phyloP scores from a whole-genome alignment of 2,113 vertebrate species.

The Electrona antarctica region DNA sequence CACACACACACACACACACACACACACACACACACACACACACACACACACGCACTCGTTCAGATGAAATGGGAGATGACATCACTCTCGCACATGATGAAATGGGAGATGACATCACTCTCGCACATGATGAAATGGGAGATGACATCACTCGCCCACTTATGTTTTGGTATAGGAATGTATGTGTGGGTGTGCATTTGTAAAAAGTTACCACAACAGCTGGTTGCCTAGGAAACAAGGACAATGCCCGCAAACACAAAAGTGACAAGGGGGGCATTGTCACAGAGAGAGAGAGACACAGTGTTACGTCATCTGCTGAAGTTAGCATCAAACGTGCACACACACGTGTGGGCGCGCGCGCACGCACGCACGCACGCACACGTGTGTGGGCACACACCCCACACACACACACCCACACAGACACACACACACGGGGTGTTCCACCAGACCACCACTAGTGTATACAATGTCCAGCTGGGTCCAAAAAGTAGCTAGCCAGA shows the following conservation, averaged over 20 bases:
- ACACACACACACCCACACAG: neutral
- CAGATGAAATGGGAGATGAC: neutral
- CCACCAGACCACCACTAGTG: too few species aligned
- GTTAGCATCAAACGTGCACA: slow-evolving; percentile 25
- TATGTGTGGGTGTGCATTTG: neutral
- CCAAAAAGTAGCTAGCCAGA: too few species aligned
- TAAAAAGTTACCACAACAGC: slow-evolving; percentile 59
- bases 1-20: neutral
- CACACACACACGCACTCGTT: too few species aligned
- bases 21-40: slow-evolving; percentile 3
- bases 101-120: neutral
- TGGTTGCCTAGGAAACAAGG: slow-evolving; percentile 61
- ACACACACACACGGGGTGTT: too few species aligned
- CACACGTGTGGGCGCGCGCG: neutral
- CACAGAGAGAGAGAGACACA: neutral
- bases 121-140: neutral
- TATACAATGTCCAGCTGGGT: too few species aligned
- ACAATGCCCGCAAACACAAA: slow-evolving; percentile 61
- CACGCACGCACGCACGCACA: slow-evolving; percentile 1
- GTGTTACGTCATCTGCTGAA: slow-evolving; percentile 39
- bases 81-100: slow-evolving; percentile 12
- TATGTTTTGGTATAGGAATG: slow-evolving; percentile 29
- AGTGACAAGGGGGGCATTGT: slow-evolving; percentile 53
- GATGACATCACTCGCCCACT: slow-evolving; percentile 24
- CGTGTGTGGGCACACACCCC: too few species aligned